These are phyloP conservation scores for Drosophila subpulchrella DNA, from an alignment of 1,140 invertebrate species.

Conservation along the genomic window DNA sequence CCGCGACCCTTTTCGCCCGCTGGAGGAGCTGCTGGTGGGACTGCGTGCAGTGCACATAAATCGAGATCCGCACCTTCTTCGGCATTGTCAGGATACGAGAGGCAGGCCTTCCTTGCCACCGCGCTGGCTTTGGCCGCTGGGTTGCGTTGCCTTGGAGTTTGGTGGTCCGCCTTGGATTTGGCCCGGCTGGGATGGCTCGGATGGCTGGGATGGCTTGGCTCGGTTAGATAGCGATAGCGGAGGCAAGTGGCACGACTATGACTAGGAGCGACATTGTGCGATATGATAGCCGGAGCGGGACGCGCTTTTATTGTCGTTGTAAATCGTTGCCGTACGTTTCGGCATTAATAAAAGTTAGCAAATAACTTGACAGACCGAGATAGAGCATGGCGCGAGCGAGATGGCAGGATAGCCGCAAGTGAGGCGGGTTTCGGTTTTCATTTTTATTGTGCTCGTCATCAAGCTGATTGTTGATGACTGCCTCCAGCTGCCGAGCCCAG, in stretches of 20 bases:
- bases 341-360: constrained; percentile 83
- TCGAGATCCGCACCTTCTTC: constrained; percentile 81
- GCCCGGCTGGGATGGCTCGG: not conserved
- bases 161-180: constrained; percentile 26
- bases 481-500: constrained; percentile 40
- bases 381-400: constrained; percentile 19
- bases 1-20: not conserved
- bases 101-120: constrained; percentile 44
- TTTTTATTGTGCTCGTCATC: constrained; percentile 82
- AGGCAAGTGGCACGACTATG: constrained; percentile 74
- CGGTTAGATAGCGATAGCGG: constrained; percentile 70
- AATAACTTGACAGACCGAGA: constrained; percentile 75
- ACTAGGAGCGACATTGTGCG: constrained; percentile 80
- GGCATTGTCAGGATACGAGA: constrained; percentile 70
- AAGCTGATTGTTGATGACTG: constrained; percentile 82
- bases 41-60: constrained; percentile 81
- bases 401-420: constrained; percentile 39
- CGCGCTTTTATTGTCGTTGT: constrained; percentile 81
- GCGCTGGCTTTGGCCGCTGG: constrained; percentile 31
- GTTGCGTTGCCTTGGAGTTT: constrained; percentile 36
- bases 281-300: constrained; percentile 73
- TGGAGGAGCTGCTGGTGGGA: constrained; percentile 25
- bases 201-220: constrained; percentile 29
- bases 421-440: constrained; percentile 72
- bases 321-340: constrained; percentile 83